Percentiles rank a stretch among this genome's conserved stretches.
Evolutionary conservation across 1,140 invertebrate species (phyloP).

Genomic region (Nymphalis io): DNA sequence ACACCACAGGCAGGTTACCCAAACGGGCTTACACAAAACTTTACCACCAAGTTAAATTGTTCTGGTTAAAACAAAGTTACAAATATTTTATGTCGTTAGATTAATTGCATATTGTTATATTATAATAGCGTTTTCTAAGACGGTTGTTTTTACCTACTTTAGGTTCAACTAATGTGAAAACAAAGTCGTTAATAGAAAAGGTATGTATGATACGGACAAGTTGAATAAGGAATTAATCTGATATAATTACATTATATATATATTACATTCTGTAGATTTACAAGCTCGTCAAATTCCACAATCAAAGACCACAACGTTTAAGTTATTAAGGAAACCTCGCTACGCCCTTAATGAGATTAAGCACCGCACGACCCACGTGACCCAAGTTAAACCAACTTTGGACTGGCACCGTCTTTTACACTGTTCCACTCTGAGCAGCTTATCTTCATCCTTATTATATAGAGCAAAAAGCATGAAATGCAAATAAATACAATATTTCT

Average conservation of each 20-base stretch:
- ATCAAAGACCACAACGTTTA: slow-evolving; percentile 58
- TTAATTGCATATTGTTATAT: no score
- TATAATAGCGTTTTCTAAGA: no score
- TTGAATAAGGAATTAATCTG: neutral
- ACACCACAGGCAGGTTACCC: no score
- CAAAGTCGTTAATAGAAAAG: no score
- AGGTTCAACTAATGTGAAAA: no score
- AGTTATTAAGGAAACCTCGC: slow-evolving; percentile 72
- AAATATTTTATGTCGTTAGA: no score
- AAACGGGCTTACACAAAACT: no score
- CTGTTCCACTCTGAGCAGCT: slow-evolving; percentile 33
- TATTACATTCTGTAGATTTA: slow-evolving; percentile 30
- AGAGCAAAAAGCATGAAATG: neutral
- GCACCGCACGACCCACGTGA: slow-evolving; percentile 46
- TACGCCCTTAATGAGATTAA: slow-evolving; percentile 68
- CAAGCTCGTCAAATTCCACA: slow-evolving; percentile 47
- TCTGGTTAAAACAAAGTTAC: no score
- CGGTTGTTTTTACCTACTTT: no score
- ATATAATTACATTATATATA: slow-evolving; percentile 22
- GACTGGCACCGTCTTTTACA: slow-evolving; percentile 38
- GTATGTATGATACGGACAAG: no score
- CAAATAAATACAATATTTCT: neutral
- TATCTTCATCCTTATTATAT: slow-evolving; percentile 33
- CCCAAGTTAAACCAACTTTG: slow-evolving; percentile 44
- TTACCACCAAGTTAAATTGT: no score